Evolutionary conservation across 2,888 invertebrate genomes (phyloP).

Genomic region (Tenodera sinensis): DNA sequence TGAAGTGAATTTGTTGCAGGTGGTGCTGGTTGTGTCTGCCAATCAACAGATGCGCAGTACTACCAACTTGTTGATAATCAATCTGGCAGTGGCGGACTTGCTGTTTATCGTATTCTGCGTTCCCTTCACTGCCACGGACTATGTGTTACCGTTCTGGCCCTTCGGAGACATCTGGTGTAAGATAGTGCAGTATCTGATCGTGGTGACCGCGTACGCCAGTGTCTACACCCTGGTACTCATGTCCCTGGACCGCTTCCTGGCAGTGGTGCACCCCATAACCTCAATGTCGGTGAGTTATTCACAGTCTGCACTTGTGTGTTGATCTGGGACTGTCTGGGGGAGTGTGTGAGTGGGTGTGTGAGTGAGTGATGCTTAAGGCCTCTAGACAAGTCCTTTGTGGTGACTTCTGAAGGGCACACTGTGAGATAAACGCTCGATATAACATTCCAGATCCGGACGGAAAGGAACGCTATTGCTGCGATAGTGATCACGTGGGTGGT

Average conservation of each 20-base stretch:
- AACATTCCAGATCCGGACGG: constrained; percentile 54
- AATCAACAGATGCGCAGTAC: constrained; percentile 91
- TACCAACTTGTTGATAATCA: constrained; percentile 87
- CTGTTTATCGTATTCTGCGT: constrained; percentile 91
- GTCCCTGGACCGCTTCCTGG: constrained; percentile 88
- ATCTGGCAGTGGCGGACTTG: constrained; percentile 84
- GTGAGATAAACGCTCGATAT: too few species aligned
- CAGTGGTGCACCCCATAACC: constrained; percentile 88
- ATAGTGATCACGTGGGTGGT: constrained; percentile 77
- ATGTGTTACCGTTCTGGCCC: constrained; percentile 83
- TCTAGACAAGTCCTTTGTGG: too few species aligned
- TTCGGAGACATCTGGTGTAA: constrained; percentile 89
- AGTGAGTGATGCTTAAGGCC: too few species aligned
- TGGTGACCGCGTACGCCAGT: constrained; percentile 88
- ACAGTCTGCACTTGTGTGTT: not conserved
- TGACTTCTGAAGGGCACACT: too few species aligned
- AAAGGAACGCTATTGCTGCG: constrained; percentile 75
- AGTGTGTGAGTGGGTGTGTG: too few species aligned
- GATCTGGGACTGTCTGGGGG: too few species aligned
- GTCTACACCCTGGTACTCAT: constrained; percentile 91
- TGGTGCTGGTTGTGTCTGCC: constrained; percentile 82
- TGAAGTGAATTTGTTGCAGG: constrained; percentile 40
- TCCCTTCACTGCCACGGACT: constrained; percentile 89
- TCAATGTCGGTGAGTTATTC: constrained; percentile 74
- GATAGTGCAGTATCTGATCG: constrained; percentile 85